A percentile compares a stretch with the other conserved stretches of the same genome.
These are phyloP conservation scores for Trichogramma dendrolimi DNA, from an alignment of 2,888 invertebrate species.

Conservation along the genomic window DNA sequence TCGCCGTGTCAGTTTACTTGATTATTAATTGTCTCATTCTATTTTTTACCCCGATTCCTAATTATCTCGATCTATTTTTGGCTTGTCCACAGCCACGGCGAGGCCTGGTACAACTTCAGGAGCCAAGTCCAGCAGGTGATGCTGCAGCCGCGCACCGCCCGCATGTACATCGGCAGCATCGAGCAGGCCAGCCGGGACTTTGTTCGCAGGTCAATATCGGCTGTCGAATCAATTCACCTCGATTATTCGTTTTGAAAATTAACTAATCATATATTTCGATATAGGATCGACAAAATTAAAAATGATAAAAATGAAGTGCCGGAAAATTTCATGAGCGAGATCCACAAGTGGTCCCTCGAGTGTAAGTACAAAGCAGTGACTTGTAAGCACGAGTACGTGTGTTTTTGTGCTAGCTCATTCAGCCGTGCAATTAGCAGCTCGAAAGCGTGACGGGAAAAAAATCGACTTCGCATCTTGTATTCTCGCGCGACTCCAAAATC, in stretches of 20 bases:
- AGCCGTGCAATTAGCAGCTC: too few species aligned
- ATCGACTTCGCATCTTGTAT: too few species aligned
- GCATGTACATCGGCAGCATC: constrained; percentile 67
- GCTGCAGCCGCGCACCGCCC: constrained; percentile 69
- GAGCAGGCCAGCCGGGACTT: constrained; percentile 69
- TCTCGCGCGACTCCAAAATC: too few species aligned
- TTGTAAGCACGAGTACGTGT: too few species aligned
- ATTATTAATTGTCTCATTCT: background rate
- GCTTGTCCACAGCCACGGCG: constrained; percentile 65
- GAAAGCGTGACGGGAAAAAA: too few species aligned
- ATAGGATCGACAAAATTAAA: constrained; percentile 59
- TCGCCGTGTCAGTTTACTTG: constrained; percentile 63
- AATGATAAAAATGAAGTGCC: constrained; percentile 61
- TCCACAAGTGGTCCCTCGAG: constrained; percentile 77
- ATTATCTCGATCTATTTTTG: background rate
- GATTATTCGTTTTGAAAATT: background rate
- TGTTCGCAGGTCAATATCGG: constrained; percentile 57
- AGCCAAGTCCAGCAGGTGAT: constrained; percentile 75
- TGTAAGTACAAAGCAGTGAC: constrained; percentile 56
- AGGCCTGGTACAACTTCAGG: constrained; percentile 75
- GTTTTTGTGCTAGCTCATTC: too few species aligned
- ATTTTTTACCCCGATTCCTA: background rate
- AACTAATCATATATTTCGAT: constrained; percentile 24
- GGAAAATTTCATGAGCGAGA: constrained; percentile 65
- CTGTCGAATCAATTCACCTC: too few species aligned